These are phyloP conservation scores for Drosophila nikananu DNA, from an alignment of 1,140 invertebrate genomes.

Conservation along the genomic window DNA sequence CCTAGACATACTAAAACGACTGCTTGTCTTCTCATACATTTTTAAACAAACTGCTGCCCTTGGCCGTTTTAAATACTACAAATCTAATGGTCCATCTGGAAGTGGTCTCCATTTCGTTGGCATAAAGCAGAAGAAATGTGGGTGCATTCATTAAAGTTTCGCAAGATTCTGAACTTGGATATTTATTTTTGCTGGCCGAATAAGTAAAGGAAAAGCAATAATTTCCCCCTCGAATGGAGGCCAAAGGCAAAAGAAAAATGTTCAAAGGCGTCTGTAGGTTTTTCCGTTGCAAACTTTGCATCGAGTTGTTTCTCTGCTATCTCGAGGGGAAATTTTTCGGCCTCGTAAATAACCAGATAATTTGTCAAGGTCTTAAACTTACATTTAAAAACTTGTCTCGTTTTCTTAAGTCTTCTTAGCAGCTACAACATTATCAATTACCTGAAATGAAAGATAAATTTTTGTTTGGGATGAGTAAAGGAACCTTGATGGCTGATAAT, in stretches of 20 bases:
- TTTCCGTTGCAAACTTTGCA: constrained; percentile 34
- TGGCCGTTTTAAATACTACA: too few relatives aligned
- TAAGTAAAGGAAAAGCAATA: constrained; percentile 29
- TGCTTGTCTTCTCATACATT: not conserved
- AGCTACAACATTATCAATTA: constrained; percentile 22
- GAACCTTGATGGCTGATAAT: not conserved
- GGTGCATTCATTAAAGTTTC: constrained; percentile 40
- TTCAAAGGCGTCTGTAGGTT: constrained; percentile 33
- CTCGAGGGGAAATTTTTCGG: constrained; percentile 24
- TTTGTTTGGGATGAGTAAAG: constrained; percentile 5
- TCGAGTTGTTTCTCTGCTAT: constrained; percentile 36
- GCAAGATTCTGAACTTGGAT: constrained; percentile 23
- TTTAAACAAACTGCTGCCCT: not conserved
- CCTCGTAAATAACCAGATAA: constrained; percentile 50
- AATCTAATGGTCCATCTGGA: constrained; percentile 11
- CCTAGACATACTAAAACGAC: too few relatives aligned
- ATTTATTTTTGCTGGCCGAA: constrained; percentile 33
- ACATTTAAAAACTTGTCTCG: constrained; percentile 28
- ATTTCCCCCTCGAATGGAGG: constrained; percentile 28
- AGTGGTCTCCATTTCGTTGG: not conserved
- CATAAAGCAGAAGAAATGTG: constrained; percentile 12
- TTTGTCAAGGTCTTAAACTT: constrained; percentile 47
- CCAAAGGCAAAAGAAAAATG: constrained; percentile 20
- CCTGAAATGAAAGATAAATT: constrained; percentile 12
- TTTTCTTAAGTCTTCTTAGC: constrained; percentile 7